Percentiles rank a stretch among this genome's conserved stretches.
phyloP scores from a whole-genome alignment of 2,888 invertebrate species.

The Lasioglossum leucozonium region DNA sequence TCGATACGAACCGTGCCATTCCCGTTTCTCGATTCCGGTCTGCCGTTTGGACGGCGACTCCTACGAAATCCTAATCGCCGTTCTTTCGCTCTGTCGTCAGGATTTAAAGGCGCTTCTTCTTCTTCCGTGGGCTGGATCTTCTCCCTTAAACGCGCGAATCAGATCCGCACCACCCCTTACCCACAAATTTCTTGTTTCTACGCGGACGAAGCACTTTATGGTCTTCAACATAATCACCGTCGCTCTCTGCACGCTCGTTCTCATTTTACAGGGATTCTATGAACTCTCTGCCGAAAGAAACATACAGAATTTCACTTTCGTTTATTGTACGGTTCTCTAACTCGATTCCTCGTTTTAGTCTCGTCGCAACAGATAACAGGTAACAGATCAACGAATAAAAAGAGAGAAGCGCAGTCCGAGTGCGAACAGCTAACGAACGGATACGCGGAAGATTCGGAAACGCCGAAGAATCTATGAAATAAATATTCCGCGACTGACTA shows the following conservation, averaged over 20 bases:
- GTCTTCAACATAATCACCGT: not conserved
- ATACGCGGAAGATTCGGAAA: too few relatives aligned
- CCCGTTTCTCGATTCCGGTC: not conserved
- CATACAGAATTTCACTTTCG: not conserved
- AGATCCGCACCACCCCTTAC: not conserved
- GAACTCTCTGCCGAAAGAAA: not conserved
- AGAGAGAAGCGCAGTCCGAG: not conserved
- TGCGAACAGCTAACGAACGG: not conserved
- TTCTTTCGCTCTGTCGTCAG: not conserved
- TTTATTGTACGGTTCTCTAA: not conserved
- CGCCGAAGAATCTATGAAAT: not conserved
- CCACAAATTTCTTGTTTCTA: not conserved
- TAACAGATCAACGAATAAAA: too few relatives aligned
- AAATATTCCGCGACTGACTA: not conserved
- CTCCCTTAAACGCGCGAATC: not conserved
- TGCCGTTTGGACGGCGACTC: not conserved
- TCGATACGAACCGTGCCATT: conserved; percentile 47
- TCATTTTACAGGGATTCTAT: not conserved
- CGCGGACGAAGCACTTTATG: not conserved
- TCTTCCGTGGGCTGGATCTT: not conserved
- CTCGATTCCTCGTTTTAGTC: too few relatives aligned
- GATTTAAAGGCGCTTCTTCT: not conserved
- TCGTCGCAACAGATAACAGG: too few relatives aligned
- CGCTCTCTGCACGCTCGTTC: not conserved
- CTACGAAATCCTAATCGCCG: not conserved